These are phyloP conservation scores for Danio choprae DNA, from an alignment of 2,797 vertebrate genomes.

Conservation along the genomic window DNA sequence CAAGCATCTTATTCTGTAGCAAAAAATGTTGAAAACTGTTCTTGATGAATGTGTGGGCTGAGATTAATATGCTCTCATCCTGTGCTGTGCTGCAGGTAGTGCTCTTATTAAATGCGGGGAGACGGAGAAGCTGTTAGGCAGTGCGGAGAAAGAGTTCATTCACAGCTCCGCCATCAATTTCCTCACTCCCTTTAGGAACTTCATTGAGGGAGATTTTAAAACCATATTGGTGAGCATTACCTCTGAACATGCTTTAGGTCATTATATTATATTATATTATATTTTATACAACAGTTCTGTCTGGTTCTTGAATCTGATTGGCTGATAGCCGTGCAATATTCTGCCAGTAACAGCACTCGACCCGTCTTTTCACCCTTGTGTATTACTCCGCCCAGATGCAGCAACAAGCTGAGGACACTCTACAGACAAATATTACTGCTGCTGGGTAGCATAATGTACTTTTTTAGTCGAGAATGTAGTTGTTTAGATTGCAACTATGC, in stretches of 20 bases:
- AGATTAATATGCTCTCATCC: conserved; percentile 1
- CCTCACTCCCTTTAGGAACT: conserved; percentile 91
- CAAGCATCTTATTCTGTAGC: not conserved
- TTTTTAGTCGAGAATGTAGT: no score
- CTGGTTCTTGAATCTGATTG: no score
- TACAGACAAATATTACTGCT: no score
- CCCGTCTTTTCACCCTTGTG: no score
- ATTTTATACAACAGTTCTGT: no score
- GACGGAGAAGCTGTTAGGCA: conserved; percentile 89
- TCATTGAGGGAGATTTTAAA: conserved; percentile 92
- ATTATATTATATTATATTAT: not conserved
- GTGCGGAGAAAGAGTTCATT: conserved; percentile 90
- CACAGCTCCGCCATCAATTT: conserved; percentile 93
- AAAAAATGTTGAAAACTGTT: not conserved
- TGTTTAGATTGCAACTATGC: no score
- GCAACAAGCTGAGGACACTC: no score
- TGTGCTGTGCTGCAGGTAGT: conserved; percentile 79
- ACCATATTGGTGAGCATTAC: conserved; percentile 86
- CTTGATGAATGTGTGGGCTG: not conserved
- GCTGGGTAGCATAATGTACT: no score
- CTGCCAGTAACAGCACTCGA: no score
- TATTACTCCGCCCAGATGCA: no score
- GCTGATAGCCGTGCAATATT: no score
- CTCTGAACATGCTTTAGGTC: not conserved
- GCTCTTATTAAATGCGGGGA: conserved; percentile 93